A percentile compares a stretch with the other conserved stretches of the same genome.
Conservation (phyloP, 1,140 invertebrate species). For the Caerostris darwini region DNA sequence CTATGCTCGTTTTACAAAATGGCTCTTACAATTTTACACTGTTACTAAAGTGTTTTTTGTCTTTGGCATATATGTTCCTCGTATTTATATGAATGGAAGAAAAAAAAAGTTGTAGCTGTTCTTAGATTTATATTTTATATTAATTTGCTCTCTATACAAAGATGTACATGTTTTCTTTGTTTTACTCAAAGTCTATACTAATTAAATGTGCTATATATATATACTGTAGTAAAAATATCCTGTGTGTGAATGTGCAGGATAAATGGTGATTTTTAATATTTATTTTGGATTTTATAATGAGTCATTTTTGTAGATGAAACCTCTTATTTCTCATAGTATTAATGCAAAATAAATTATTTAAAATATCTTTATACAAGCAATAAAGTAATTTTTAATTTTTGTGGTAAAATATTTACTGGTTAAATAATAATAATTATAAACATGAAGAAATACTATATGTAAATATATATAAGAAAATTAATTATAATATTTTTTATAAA, state of each 20-base stretch:
- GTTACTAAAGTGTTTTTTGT: conserved; percentile 7
- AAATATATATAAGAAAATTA: too few relatives aligned
- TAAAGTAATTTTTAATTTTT: neutral
- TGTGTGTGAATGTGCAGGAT: neutral
- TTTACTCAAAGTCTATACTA: neutral
- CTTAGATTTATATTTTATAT: conserved; percentile 48
- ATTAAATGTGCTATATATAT: neutral
- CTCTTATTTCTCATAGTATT: neutral
- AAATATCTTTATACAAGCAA: neutral
- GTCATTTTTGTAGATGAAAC: neutral
- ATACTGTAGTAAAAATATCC: neutral
- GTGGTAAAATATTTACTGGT: neutral
- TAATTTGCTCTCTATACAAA: conserved; percentile 31
- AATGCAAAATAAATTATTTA: neutral
- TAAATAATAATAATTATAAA: too few relatives aligned
- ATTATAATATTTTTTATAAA: too few relatives aligned
- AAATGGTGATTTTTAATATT: conserved; percentile 24
- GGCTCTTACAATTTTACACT: conserved; percentile 53
- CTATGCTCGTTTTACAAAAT: conserved; percentile 57
- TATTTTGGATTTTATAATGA: neutral
- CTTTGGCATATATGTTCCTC: conserved; percentile 12
- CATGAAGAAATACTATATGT: too few relatives aligned
- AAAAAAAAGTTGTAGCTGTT: conserved; percentile 16
- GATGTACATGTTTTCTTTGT: conserved; percentile 27
- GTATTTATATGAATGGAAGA: neutral